Base-by-base conservation (phyloP, 2,797 vertebrate species). In the Galago senegalensis region DNA sequence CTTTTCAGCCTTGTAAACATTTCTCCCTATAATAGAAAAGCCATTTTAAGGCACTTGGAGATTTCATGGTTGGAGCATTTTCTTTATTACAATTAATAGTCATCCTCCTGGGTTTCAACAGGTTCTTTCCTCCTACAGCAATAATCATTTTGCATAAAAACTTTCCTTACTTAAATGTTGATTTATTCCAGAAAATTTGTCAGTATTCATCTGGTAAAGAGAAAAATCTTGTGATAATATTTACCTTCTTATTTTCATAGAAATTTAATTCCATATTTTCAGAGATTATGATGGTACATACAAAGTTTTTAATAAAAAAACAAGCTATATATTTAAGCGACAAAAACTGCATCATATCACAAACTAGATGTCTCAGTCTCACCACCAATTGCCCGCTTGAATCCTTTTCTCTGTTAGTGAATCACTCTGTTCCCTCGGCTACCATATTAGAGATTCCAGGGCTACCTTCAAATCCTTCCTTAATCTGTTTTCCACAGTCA, bases 171-270 rank as follows among this genome's bases (percentile, higher is more conserved):
- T 0, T 61, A 96, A 77, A 12, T 82, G 25, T 65, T 23, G 5
- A 49, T 73, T 91, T 69, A 34, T 75, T 93, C 25, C 70, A 87
- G n/a, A 90, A 11, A 67, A 85, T 75, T 80, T 89, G 70, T 79
- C 34, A 72, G 21, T 11, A 95, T 79, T 60, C 16, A 82, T 90
- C 85, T 90, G 1, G n/a, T 40, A 73, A 27, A 76, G 12, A 95
- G 27, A 94, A 85, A 94, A 91, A 61, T 94, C 3, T 46, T 34
- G 79, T 40, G 1, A 14, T 82, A 89, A 53, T 0, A n/a, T 81
- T 93, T 94, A 77, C 73, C 17, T 37, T 85, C 69, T 37, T 18
- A 29, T 90, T 6, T 70, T 79, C 79, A 70, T 23, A 86, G n/a
- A 93, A 91, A 72, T 34, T 79, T 72, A 75, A 43, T 37, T 60